Evolutionary conservation across 1,140 invertebrate species (phyloP).

Genomic region (Hydropsyche tenuis): DNA sequence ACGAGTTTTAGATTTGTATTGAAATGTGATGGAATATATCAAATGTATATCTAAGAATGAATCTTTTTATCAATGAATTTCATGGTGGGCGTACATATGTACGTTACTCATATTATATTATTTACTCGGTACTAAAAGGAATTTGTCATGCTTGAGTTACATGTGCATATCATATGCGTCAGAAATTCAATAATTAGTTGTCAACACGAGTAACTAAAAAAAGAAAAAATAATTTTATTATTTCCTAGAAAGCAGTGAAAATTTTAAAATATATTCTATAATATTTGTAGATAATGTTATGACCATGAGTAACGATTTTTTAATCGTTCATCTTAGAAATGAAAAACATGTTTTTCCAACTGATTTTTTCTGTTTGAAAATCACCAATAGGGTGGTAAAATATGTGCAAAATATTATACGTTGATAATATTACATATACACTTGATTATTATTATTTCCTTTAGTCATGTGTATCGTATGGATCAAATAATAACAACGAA

Average conservation of each 20-base stretch:
- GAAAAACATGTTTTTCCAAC: constrained; percentile 15
- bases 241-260: too few species aligned
- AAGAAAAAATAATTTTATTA: background rate
- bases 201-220: background rate
- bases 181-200: background rate
- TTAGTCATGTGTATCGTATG: too few species aligned
- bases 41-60: constrained; percentile 5
- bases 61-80: background rate
- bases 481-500: too few species aligned
- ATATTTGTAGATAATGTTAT: too few species aligned
- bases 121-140: background rate
- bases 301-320: too few species aligned
- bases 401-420: background rate
- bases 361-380: background rate
- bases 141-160: background rate
- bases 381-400: background rate
- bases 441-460: too few species aligned
- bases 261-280: too few species aligned
- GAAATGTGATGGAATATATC: too few species aligned
- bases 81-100: background rate
- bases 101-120: background rate
- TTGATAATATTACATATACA: too few species aligned
- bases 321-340: too few species aligned
- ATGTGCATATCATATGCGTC: background rate
- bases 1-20: too few species aligned